These are phyloP conservation scores for Phoebastria nigripes DNA, from an alignment of 2,797 vertebrate genomes.

Conservation along the genomic window DNA sequence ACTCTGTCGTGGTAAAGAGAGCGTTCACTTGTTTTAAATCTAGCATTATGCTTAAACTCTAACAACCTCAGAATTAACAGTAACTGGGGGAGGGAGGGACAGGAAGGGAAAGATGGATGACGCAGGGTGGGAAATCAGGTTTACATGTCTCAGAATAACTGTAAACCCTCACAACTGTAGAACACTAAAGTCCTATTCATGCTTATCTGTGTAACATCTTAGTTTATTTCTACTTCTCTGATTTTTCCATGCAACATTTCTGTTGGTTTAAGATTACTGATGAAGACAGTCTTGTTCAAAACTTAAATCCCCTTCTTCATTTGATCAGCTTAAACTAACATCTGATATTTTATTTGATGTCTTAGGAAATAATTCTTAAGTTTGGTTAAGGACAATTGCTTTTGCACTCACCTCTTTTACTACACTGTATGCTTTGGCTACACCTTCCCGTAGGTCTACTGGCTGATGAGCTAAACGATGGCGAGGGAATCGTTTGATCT, in stretches of 20 bases:
- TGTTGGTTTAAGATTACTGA: background rate
- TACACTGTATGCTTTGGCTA: slow-evolving; percentile 96
- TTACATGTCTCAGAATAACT: background rate
- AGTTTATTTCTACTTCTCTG: background rate
- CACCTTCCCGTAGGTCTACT: slow-evolving; percentile 93
- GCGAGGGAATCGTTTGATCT: slow-evolving; percentile 85
- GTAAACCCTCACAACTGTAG: background rate
- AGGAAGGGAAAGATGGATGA: background rate
- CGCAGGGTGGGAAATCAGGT: background rate
- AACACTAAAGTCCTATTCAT: background rate
- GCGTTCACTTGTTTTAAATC: background rate
- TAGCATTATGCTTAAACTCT: background rate
- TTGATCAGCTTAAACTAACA: background rate
- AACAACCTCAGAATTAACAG: background rate
- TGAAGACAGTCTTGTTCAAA: background rate
- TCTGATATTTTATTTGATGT: background rate
- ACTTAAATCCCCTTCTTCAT: background rate
- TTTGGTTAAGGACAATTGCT: background rate
- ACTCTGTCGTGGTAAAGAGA: background rate
- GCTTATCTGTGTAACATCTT: background rate
- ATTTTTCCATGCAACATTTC: background rate
- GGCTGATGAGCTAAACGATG: slow-evolving; percentile 92
- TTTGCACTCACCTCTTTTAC: slow-evolving; percentile 88
- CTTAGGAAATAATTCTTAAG: background rate
- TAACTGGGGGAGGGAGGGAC: rapidly evolving